Evolutionary conservation across 2,113 vertebrate genomes (phyloP).

Genomic region (Vulpes ferrilata): DNA sequence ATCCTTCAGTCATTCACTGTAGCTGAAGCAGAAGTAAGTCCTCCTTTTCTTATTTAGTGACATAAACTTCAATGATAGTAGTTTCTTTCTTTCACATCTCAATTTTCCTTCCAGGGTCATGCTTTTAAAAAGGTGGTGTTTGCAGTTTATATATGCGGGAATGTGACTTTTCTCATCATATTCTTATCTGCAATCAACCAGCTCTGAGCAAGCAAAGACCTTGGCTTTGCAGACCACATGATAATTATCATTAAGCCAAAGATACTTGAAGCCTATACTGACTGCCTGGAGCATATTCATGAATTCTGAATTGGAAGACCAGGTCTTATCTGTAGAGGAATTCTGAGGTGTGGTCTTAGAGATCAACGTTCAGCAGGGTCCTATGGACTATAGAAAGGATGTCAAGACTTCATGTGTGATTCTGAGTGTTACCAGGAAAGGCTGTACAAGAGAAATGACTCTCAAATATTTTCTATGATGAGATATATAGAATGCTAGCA

Average conservation of each 20-base stretch:
- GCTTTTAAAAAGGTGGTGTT: conserved; percentile 90
- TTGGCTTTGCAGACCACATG: background rate
- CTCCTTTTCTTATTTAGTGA: conserved; percentile 20
- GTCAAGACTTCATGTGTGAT: background rate
- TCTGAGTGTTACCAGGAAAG: background rate
- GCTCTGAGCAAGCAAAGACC: conserved; percentile 80
- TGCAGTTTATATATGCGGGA: conserved; percentile 90
- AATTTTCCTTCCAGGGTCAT: conserved; percentile 87
- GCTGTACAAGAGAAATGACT: background rate
- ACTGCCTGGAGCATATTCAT: background rate
- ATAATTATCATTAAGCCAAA: conserved; percentile 11
- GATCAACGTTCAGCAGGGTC: background rate
- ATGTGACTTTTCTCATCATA: conserved; percentile 87
- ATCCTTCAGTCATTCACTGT: conserved; percentile 87
- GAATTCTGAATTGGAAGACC: conserved; percentile 12
- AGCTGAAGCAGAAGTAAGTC: conserved; percentile 86
- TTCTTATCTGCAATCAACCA: conserved; percentile 88
- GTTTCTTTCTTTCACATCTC: conserved; percentile 19
- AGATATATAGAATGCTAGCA: conserved; percentile 31
- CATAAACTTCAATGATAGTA: background rate
- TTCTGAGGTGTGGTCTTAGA: background rate
- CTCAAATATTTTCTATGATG: background rate
- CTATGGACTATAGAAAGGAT: background rate
- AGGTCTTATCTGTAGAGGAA: background rate
- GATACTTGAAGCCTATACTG: background rate